Percentiles rank a stretch among this genome's conserved stretches.
Conservation (phyloP, 2,797 vertebrate species). For the Simalia tracyae region DNA sequence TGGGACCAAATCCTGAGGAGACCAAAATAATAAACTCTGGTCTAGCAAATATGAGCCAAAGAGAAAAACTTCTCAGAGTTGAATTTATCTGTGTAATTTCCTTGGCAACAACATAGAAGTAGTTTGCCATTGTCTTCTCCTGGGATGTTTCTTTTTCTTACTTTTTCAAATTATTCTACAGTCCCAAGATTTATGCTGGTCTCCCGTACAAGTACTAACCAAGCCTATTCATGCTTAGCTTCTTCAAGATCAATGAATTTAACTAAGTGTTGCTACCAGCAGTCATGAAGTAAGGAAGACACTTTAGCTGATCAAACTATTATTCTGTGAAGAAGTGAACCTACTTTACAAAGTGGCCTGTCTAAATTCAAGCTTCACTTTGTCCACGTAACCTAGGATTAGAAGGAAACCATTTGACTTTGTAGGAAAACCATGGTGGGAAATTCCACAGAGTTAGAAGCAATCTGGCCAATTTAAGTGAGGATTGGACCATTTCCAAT, state of each 20-base stretch:
- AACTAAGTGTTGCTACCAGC: background rate
- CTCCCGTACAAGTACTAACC: background rate
- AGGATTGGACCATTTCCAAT: background rate
- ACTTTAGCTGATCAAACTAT: background rate
- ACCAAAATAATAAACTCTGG: background rate
- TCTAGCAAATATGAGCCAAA: background rate
- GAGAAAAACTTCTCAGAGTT: background rate
- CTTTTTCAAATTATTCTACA: background rate
- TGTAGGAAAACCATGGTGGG: background rate
- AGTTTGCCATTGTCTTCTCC: background rate
- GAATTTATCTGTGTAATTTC: background rate
- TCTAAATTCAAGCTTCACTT: background rate
- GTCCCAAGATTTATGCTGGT: background rate
- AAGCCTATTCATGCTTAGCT: background rate
- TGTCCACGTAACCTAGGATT: background rate
- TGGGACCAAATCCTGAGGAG: background rate
- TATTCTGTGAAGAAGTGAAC: background rate
- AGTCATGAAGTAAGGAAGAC: background rate
- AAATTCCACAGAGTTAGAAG: background rate
- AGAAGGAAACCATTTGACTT: background rate
- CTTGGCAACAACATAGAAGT: background rate
- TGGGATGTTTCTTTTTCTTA: background rate
- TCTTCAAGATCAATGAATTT: background rate
- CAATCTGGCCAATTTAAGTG: background rate
- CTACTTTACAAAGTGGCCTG: background rate